phyloP scores from a whole-genome alignment of 2,888 invertebrate species.

The Galerucella nymphaeae region DNA sequence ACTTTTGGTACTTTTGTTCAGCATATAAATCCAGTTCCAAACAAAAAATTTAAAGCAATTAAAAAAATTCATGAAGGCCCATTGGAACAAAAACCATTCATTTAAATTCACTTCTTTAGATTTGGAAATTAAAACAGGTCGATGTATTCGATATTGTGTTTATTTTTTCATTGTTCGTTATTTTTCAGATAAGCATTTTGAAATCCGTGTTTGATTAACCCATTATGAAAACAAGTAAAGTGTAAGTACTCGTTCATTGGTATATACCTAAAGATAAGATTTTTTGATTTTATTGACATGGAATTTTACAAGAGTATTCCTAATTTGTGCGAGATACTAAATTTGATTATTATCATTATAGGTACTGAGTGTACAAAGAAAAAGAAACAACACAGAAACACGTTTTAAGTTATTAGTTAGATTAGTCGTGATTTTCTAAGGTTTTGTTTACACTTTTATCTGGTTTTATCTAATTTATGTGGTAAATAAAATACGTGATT shows the following conservation, averaged over 20 bases:
- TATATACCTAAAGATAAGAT: not conserved
- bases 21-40: no score
- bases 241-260: not conserved
- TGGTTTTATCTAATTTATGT: no score
- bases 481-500: no score
- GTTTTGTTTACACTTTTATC: no score
- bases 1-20: no score
- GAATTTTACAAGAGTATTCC: not conserved
- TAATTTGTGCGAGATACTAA: not conserved
- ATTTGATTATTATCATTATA: not conserved
- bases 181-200: not conserved
- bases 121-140: not conserved
- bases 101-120: no score
- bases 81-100: no score
- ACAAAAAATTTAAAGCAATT: no score
- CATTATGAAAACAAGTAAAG: not conserved
- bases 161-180: not conserved
- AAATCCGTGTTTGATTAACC: not conserved
- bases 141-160: not conserved
- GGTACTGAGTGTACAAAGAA: not conserved
- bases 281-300: not conserved
- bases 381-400: no score
- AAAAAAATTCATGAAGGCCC: no score
- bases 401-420: no score
- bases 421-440: no score